phyloP scores from a whole-genome alignment of 2,113 vertebrate genomes.

The Phaetusa simplex region DNA sequence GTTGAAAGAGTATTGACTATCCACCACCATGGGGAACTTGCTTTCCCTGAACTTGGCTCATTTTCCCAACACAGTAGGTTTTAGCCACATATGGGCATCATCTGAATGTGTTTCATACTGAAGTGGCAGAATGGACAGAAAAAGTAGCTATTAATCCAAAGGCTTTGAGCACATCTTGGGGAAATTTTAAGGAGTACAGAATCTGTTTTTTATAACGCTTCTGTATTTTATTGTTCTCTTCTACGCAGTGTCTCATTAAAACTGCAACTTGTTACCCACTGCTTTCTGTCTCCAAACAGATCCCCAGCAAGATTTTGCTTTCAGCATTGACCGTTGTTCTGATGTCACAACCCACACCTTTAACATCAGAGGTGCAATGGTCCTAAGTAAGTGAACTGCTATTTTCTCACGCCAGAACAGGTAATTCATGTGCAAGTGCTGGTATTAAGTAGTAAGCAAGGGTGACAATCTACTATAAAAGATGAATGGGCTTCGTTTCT shows the following conservation, averaged over 20 bases:
- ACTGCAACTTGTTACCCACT: not conserved
- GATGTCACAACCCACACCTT: not conserved
- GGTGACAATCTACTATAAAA: not conserved
- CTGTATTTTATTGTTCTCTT: not conserved
- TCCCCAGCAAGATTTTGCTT: conserved; percentile 72
- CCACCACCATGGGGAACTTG: not conserved
- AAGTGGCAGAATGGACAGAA: not conserved
- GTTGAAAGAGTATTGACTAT: not conserved
- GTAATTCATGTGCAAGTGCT: not conserved
- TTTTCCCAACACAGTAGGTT: not conserved
- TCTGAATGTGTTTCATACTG: not conserved
- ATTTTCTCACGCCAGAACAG: not conserved
- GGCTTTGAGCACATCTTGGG: not conserved
- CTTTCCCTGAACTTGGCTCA: not conserved
- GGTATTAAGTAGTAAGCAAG: not conserved
- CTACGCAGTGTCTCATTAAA: not conserved
- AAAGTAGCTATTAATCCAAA: not conserved
- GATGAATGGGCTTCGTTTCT: not conserved
- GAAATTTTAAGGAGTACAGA: not conserved
- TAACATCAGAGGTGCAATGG: conserved; percentile 45
- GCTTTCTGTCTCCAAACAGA: conserved; percentile 63
- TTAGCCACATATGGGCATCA: not conserved
- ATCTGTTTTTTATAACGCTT: not conserved
- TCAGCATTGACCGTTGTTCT: conserved; percentile 70
- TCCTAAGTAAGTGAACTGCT: conserved; percentile 72